A percentile compares a stretch with the other conserved stretches of the same genome.
Conservation (phyloP, 64 coral and sea anemone genomes). For the Montipora foliosa region DNA sequence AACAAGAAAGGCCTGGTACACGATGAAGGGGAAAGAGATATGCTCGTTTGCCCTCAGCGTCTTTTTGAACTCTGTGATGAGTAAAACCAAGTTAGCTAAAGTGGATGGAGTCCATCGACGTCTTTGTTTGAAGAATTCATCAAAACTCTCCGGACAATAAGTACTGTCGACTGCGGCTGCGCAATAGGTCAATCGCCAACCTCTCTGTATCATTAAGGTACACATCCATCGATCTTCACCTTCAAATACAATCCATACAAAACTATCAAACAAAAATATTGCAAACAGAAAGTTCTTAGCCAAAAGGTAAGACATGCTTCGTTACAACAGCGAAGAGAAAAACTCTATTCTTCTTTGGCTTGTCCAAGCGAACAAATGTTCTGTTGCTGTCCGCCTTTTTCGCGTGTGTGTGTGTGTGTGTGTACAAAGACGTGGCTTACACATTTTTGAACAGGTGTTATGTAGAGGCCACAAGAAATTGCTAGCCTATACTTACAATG, state of each 20-base stretch:
- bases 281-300: too few species aligned
- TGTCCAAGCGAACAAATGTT: too few species aligned
- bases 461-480: too few species aligned
- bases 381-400: too few species aligned
- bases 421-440: too few species aligned
- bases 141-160: constrained; percentile 91
- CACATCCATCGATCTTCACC: constrained; percentile 99
- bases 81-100: constrained; percentile 80
- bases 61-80: constrained; percentile 80
- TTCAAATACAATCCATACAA: constrained; percentile 14
- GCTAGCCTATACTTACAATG: too few species aligned
- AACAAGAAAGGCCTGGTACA: constrained; percentile 79
- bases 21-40: constrained; percentile 74
- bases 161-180: constrained; percentile 92
- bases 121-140: constrained; percentile 96
- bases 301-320: too few species aligned
- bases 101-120: constrained; percentile 95
- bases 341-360: too few species aligned
- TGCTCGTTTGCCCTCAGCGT: constrained; percentile 67
- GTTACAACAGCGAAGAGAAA: too few species aligned
- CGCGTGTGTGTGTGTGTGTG: too few species aligned
- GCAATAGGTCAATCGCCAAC: constrained; percentile 94
- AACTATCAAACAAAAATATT: too few species aligned
- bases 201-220: constrained; percentile 83
- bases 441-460: too few species aligned